Base-by-base conservation (phyloP, 2,888 invertebrate genomes). In the Phlogophora meticulosa region DNA sequence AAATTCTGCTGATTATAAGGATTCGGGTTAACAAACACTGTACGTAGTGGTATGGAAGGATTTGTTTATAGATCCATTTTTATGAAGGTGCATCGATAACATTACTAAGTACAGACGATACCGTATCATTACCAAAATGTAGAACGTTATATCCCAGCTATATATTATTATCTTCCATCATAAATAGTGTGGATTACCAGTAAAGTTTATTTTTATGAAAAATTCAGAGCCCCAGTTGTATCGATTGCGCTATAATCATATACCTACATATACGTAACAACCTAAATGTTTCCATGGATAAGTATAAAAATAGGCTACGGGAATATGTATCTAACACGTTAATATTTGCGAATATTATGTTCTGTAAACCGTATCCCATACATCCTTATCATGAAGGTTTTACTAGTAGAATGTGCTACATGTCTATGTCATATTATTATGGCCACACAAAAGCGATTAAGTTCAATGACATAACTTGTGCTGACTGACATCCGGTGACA, bases 381-480 rank as follows among this genome's bases (percentile, higher is more conserved):
- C 9, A 52, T 28, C 34, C 10, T 22, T 43, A 67, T 43, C 24
- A 4, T 34, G 43, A 61, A 60, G 42, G 9, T 46, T 36, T 46
- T 60, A 46, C 20, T 15, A 49, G 24, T n/a, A 58, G 13, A 69
- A 68, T 51, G 22, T n/a, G 17, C 40, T 42, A 49, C 36, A 24
- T 28, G 17, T 22, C 49, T 20, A 42, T 15, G 15, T 3, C 17
- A 22, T 43, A 55, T 34, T 49, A 49, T 45, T 57, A 63, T 40
- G 7, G 48, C 10, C 49, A 51, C 32, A 49, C 52, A 45, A 63
- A 59, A 65, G 58, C 28, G 22, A 64, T 75, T 61, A 71, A 76
- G 85, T 83, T 83, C 81, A 84, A 72, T 84, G 85, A 85, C 81
- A 83, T 76, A 70, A 56, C 45, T 57, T 55, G 58, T 58, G 65